These are phyloP conservation scores for Listrodromus nycthemerus DNA, from an alignment of 2,888 invertebrate genomes.

Conservation along the genomic window DNA sequence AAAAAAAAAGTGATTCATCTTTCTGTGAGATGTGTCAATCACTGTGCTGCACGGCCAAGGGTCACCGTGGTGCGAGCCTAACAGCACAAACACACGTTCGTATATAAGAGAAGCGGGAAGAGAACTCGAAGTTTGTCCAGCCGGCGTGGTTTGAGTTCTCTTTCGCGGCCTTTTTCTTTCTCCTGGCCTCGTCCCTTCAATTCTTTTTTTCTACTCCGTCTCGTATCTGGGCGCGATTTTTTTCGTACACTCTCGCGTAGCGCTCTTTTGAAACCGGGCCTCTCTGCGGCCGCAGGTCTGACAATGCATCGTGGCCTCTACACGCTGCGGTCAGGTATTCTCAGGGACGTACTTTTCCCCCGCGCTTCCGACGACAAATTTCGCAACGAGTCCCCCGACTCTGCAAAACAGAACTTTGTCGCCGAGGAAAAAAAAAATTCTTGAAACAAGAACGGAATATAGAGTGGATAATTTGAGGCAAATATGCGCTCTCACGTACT, in stretches of 20 bases:
- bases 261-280: slow-evolving; percentile 31
- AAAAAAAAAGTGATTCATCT: neutral
- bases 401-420: neutral
- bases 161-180: slow-evolving; percentile 19
- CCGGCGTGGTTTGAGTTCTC: slow-evolving; percentile 49
- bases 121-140: slow-evolving; percentile 21
- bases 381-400: slow-evolving; percentile 1
- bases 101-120: slow-evolving; percentile 14
- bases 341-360: slow-evolving; percentile 54
- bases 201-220: slow-evolving; percentile 1
- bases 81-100: too few relatives aligned
- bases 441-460: neutral
- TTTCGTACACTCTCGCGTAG: slow-evolving; percentile 14
- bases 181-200: neutral
- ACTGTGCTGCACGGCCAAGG: neutral
- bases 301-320: slow-evolving; percentile 34
- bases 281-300: slow-evolving; percentile 21
- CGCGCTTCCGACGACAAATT: slow-evolving; percentile 10
- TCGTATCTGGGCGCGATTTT: neutral
- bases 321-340: slow-evolving; percentile 52
- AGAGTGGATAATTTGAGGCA: slow-evolving; percentile 18
- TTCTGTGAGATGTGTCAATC: neutral
- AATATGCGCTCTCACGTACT: slow-evolving; percentile 18
- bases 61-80: too few relatives aligned
- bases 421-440: neutral